phyloP scores from a whole-genome alignment of 2,888 invertebrate species.

The Campoplex capitator region DNA sequence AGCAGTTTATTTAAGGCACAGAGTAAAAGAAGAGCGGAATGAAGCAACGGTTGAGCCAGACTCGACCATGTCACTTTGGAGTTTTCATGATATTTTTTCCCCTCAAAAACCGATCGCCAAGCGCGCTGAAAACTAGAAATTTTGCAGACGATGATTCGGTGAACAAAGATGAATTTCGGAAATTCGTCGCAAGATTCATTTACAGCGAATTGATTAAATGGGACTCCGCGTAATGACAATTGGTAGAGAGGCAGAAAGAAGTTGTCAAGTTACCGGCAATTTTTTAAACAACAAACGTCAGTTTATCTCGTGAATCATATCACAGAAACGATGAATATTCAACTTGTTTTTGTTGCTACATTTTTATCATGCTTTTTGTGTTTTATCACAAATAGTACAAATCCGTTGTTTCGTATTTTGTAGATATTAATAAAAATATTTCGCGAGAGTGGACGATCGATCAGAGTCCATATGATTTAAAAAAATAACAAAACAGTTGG shows the following conservation, averaged over 20 bases:
- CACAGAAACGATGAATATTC: background rate
- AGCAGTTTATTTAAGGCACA: conserved; percentile 45
- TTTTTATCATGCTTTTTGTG: too few relatives aligned
- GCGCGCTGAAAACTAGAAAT: background rate
- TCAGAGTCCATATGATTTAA: too few relatives aligned
- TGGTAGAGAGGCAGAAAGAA: too few relatives aligned
- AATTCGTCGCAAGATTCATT: background rate
- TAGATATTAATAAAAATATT: too few relatives aligned
- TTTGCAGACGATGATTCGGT: background rate
- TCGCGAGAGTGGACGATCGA: too few relatives aligned
- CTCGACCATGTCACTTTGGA: conserved; percentile 1
- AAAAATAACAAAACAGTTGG: too few relatives aligned
- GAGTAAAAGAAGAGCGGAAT: conserved; percentile 15
- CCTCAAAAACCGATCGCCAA: background rate
- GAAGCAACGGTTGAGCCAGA: background rate
- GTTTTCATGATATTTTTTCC: conserved; percentile 14
- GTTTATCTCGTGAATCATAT: background rate
- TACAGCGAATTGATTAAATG: too few relatives aligned
- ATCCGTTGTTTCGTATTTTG: too few relatives aligned
- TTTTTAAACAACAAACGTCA: background rate
- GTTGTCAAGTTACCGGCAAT: too few relatives aligned
- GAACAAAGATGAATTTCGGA: background rate
- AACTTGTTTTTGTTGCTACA: background rate
- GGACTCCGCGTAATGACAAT: too few relatives aligned
- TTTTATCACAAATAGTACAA: too few relatives aligned